Evolutionary conservation across 2,797 vertebrate genomes (phyloP), one percentile per base, ranked within the genome.

Genomic region (Artibeus lituratus): DNA sequence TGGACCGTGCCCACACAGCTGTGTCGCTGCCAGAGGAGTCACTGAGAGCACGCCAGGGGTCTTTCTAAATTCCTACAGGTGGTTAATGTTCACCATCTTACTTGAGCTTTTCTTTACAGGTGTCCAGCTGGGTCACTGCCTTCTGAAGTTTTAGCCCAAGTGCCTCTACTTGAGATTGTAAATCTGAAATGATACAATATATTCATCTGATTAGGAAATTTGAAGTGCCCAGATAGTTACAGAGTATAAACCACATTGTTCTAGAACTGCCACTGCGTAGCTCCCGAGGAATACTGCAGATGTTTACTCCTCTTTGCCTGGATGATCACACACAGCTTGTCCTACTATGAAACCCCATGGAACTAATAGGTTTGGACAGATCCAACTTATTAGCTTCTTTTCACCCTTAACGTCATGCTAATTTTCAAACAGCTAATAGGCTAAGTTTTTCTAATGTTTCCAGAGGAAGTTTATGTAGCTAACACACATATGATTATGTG

Each of bases 71-170:
- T 73, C 83, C 65, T 62, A 55, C 29, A 83, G 80, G 10, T 26
- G 42, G 42, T 84, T 57, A 53, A 22, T 16, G 39, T 19, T 94
- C 35, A 69, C 18, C 42, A 19, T 90, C 99, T 99, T 98, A 99
- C 99, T 87, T 95, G 16, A 98, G 51, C 78, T 98, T 97, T 94
- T 98, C 97, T 97, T 98, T 98, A 96, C 95, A 98, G 91, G 94
- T 97, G n/a, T 98, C 98, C 96, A 98, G 95, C 96, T 99, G 98
- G 0, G 97, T 97, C 26, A 94, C 92, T 29, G 98, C 96, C 39
- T 98, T 98, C 97, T 98, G 98, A 77, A 99, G 98, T 95, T 98
- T 98, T 94, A 98, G 92, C 10, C 96, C 98, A 57, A 97, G 88
- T 26, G 96, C 92, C 88, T 98, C 98, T 53, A 98, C 96, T 92